phyloP scores from a whole-genome alignment of 2,797 vertebrate species.

The Podargus strigoides region DNA sequence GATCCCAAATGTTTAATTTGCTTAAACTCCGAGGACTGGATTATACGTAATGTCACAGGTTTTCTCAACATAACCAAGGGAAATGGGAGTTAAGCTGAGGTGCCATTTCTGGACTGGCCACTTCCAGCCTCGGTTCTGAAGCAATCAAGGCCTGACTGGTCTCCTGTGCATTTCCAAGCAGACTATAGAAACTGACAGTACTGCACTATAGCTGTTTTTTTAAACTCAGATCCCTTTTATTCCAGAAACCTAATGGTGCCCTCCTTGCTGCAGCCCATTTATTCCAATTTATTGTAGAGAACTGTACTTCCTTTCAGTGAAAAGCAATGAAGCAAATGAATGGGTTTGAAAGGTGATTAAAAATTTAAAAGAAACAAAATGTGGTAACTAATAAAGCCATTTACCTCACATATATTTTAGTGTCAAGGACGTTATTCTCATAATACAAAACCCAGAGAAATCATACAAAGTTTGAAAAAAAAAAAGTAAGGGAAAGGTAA shows the following conservation, averaged over 20 bases:
- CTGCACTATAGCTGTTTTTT: not conserved
- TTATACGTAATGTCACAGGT: not conserved
- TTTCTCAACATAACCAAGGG: not conserved
- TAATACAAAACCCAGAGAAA: not conserved
- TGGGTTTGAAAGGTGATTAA: not conserved
- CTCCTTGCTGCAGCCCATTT: not conserved
- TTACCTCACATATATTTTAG: not conserved
- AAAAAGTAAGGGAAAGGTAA: not conserved
- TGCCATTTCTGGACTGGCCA: not conserved
- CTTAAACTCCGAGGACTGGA: not conserved
- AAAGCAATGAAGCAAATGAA: not conserved
- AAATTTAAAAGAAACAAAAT: not conserved
- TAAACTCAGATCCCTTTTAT: not conserved
- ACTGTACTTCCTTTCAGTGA: not conserved
- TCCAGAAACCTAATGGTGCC: not conserved
- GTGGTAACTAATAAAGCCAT: not conserved
- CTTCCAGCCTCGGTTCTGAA: not conserved
- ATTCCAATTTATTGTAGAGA: not conserved
- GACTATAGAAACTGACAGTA: not conserved
- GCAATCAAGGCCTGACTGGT: not conserved
- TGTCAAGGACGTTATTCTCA: not conserved
- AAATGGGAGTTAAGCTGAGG: not conserved
- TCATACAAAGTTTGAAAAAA: not conserved
- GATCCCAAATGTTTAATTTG: not conserved
- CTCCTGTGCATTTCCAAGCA: not conserved